Base-by-base conservation (phyloP, 2,113 vertebrate species). In the Rhabdomys dilectus region DNA sequence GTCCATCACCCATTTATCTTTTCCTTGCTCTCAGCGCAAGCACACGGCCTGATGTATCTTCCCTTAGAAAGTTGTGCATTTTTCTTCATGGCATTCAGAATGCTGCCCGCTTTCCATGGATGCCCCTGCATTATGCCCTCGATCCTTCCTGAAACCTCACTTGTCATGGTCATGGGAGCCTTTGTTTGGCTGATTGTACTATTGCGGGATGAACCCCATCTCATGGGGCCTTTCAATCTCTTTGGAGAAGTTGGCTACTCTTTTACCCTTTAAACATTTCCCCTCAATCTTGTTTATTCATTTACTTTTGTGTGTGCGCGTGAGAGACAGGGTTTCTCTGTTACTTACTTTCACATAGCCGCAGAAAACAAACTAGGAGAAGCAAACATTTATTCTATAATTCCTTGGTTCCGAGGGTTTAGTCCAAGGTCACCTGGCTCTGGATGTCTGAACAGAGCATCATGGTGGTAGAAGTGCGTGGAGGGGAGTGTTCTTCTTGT, bases 21-120 rank as follows among this genome's bases (percentile, higher is more conserved):
- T 64, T 76, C 77, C 48, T 81, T 78, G 58, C 89, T 90, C 68
- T 90, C 87, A 58, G 58, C n/a, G 19, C 56, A 86, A 88, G 68
- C 64, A 66, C 8, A 11, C 56, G 58, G 51, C 42, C 42, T 45
- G 48, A 58, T 88, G 7, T 6, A 21, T 19, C 19, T 94, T 22
- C 62, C 76, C 93, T 92, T 76, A 56, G 53, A 92, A 75, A 91
- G 76, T 70, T 34, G 73, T 45, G 19, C 39, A 70, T 76, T 96
- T 94, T 94, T 95, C 70, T 51, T 58, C 8, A 29, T 6, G 31
- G 45, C 22, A 66, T 91, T 60, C 3, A 48, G 92, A 93, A 36
- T 58, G 36, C 72, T 64, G 17, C 10, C 10, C 78, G 36, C 77
- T 7, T 82, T 53, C 48, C 68, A 10, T 88, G 1, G n/a, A n/a